Evolutionary conservation across 2,888 invertebrate genomes (phyloP), one percentile per base, ranked within the genome.

Genomic region (Nomada ferruginata): DNA sequence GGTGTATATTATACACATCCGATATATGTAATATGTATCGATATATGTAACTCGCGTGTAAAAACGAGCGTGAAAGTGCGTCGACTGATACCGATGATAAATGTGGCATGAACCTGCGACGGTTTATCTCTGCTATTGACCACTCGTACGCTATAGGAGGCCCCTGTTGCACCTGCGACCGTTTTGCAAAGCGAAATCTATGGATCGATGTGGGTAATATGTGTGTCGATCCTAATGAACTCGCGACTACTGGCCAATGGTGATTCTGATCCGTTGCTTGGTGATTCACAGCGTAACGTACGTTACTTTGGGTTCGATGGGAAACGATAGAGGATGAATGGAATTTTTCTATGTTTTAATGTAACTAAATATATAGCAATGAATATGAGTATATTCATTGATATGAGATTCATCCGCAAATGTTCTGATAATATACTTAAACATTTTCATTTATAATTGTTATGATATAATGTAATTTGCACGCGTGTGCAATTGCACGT

Each of bases 21-120:
- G 66, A 26, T 26, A 26, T 26, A 26, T 26, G 26, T 2, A 26
- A 26, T 10, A 20, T 72, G 23, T 52, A 47, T 11, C n/a, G 69
- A 68, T 76, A 36, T 36, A 36, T 36, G 36, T 36, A 36, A 69
- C 15, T 42, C 70, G 74, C 71, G 50, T 76, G 72, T 55, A 53
- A 20, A 20, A 20, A 29, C 61, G 59, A 71, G 63, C 63, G 85
- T 74, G 81, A 85, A 85, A 87, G 85, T 83, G 74, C 75, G 76
- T 85, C 74, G 36, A 65, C 50, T 59, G 85, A 80, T 76, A 55
- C 55, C 50, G 26, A 23, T 80, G 80, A 86, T 87, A 85, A 83
- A 83, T 26, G 75, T 44, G 44, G 53, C 57, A 68, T 73, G 81
- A 85, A 85, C 55, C 26, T 15, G 53, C 53, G 53, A 29, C n/a